Conservation (phyloP, 2,888 invertebrate genomes). For the Nowickia ferox region DNA sequence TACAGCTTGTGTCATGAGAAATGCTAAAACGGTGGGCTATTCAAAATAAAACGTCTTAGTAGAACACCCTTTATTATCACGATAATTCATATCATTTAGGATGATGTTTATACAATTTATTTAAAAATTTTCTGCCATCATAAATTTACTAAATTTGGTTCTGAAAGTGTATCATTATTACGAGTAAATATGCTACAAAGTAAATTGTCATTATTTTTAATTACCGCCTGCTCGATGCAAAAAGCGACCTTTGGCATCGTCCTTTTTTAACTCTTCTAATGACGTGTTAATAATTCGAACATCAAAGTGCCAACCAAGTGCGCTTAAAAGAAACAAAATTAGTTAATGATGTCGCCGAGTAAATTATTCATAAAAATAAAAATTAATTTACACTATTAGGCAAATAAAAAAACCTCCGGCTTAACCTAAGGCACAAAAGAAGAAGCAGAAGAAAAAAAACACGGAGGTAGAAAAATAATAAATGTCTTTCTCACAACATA, state of each 20-base stretch:
- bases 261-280: conserved; percentile 3
- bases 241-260: neutral
- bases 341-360: neutral
- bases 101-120: too few relatives aligned
- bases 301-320: conserved; percentile 16
- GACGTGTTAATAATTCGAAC: conserved; percentile 41
- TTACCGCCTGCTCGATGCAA: neutral
- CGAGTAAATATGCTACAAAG: neutral
- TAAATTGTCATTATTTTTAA: conserved; percentile 15
- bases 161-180: too few relatives aligned
- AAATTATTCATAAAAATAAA: conserved; percentile 61
- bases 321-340: neutral
- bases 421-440: neutral
- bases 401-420: conserved; percentile 41
- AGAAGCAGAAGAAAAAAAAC: neutral
- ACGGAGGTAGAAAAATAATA: neutral
- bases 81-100: neutral
- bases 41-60: too few relatives aligned
- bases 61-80: neutral
- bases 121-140: too few relatives aligned
- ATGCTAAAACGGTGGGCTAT: too few relatives aligned
- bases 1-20: too few relatives aligned
- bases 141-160: too few relatives aligned
- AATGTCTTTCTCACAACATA: conserved; percentile 57
- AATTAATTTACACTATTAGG: conserved; percentile 58